These are phyloP conservation scores for Hylia prasina DNA, from an alignment of 2,113 vertebrate species.

Conservation along the genomic window DNA sequence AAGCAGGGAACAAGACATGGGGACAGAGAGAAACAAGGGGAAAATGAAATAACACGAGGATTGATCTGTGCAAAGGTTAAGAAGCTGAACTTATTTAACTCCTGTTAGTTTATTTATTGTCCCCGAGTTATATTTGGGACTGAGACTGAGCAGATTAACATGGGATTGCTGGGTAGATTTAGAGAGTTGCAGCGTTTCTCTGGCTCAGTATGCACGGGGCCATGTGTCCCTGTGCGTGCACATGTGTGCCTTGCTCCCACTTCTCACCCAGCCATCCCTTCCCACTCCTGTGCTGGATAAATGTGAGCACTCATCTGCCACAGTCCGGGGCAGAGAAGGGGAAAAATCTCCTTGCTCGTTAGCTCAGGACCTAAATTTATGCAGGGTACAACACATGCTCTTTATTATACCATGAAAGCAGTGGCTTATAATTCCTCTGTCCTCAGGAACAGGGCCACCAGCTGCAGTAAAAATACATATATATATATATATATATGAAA, in stretches of 20 bases:
- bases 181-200: not conserved
- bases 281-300: not conserved
- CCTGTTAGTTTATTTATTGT: constrained; percentile 33
- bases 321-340: not conserved
- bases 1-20: not conserved
- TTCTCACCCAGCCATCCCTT: not conserved
- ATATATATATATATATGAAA: not conserved
- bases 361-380: constrained; percentile 12
- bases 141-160: not conserved
- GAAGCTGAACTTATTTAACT: constrained; percentile 5
- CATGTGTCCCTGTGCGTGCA: not conserved
- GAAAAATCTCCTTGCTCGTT: not conserved
- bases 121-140: constrained; percentile 1
- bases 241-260: not conserved
- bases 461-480: not conserved
- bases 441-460: not conserved
- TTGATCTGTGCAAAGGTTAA: constrained; percentile 16
- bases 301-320: not conserved
- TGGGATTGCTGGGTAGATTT: not conserved
- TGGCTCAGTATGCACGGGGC: not conserved
- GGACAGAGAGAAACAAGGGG: not conserved
- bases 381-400: not conserved
- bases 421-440: not conserved
- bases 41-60: not conserved
- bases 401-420: not conserved